Base-by-base conservation (phyloP, 2,888 invertebrate species). In the Trichopoda pennipes region DNA sequence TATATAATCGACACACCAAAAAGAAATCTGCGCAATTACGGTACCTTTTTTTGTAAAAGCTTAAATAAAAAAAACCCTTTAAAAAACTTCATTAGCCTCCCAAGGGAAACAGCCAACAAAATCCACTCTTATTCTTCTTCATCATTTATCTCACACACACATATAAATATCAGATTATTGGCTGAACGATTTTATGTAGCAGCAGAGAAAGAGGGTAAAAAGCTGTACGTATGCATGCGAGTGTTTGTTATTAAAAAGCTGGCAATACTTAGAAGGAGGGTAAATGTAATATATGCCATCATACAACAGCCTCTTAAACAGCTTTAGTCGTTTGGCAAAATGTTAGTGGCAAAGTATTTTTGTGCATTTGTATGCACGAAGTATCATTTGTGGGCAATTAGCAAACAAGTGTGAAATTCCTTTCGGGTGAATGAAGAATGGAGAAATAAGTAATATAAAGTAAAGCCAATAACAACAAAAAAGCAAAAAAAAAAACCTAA, bases 11-110 rank as follows among this genome's bases (percentile, higher is more conserved):
- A 9, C 49, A 80, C n/a, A n/a, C n/a, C n/a, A 44, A 82, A 72
- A 60, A 82, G 83, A 85, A 87, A 85, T 87, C 86, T 88, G 87
- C 87, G 87, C 88, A 89, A 89, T 89, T 89, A 88, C 87, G 86
- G 87, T 89, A 89, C 88, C 87, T 89, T 84, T 82, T 88, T 86
- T 86, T 53, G n/a, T 49, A 35, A 74, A 70, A 63, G 49, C 63
- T 58, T 74, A 47, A 17, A 32, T 28, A 28, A 58, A 72, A 73
- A 76, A 81, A 19, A 21, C 60, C 61, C 68, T 72, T 80, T n/a
- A 58, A 60, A 23, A 76, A 38, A 61, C 66, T 47, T 44, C 49
- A 42, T 44, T 44, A 75, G 72, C 35, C 38, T 68, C 82, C 76
- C 82, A 32, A 51, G 75, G 76, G 79, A 79, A 44, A 28, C 56